These are phyloP conservation scores for Sebastes schlegelii DNA, from an alignment of 2,113 vertebrate species.

Conservation along the genomic window DNA sequence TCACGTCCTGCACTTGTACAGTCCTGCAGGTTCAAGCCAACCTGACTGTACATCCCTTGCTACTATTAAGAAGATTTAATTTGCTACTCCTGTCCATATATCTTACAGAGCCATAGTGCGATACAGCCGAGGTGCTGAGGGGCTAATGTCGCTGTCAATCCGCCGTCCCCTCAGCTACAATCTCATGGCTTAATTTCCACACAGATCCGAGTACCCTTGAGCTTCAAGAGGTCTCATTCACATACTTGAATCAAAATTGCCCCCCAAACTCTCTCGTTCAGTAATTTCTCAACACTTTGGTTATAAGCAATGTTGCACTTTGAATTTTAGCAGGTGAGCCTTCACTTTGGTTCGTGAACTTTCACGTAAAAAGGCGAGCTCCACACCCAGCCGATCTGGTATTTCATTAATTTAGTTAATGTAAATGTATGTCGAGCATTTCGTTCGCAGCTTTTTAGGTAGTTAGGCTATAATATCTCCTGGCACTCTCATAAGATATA, in stretches of 20 bases:
- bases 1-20: constrained; percentile 51
- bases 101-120: constrained; percentile 53
- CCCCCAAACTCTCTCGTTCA: constrained; percentile 62
- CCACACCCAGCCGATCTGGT: constrained; percentile 29
- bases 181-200: constrained; percentile 75
- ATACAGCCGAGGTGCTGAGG: constrained; percentile 62
- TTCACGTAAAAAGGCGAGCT: constrained; percentile 33
- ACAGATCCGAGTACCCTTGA: constrained; percentile 73
- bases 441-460: constrained; percentile 64
- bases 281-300: constrained; percentile 69
- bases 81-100: constrained; percentile 74
- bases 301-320: constrained; percentile 57
- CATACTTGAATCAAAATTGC: constrained; percentile 74
- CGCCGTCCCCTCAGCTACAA: constrained; percentile 62
- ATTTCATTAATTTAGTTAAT: constrained; percentile 59
- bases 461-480: constrained; percentile 71
- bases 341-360: constrained; percentile 38
- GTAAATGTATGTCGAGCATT: constrained; percentile 65
- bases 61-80: constrained; percentile 78
- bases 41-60: constrained; percentile 60
- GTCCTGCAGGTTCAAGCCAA: constrained; percentile 65
- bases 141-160: constrained; percentile 75
- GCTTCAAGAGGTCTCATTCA: constrained; percentile 74
- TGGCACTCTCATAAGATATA: constrained; percentile 72
- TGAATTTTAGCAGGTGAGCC: constrained; percentile 45